A percentile compares a stretch with the other conserved stretches of the same genome.
These are phyloP conservation scores for Ailurus styani DNA, from an alignment of 2,113 vertebrate species.

Conservation along the genomic window DNA sequence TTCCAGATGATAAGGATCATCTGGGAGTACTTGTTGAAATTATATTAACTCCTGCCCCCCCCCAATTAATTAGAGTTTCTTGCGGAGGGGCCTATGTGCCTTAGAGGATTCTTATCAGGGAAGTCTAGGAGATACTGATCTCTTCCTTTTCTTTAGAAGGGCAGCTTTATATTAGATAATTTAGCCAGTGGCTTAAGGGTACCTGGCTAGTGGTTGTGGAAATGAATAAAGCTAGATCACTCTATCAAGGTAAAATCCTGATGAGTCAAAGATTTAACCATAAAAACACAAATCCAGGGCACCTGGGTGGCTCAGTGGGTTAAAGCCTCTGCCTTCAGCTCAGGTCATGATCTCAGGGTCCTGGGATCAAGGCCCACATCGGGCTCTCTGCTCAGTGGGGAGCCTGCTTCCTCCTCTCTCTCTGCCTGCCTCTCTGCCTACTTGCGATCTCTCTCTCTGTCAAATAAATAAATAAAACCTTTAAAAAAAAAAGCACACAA, in stretches of 20 bases:
- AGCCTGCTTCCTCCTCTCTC: no score
- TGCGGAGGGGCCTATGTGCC: neutral
- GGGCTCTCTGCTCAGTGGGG: no score
- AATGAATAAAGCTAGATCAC: neutral
- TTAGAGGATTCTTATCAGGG: neutral
- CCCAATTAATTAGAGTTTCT: neutral
- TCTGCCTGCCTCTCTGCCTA: no score
- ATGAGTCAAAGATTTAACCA: neutral
- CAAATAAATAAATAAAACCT: no score
- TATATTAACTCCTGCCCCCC: neutral
- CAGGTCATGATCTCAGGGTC: no score
- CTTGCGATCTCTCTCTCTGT: no score
- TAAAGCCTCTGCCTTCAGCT: no score
- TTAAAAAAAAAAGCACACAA: no score
- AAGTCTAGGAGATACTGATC: neutral
- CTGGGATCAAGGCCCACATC: no score
- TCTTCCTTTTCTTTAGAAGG: neutral
- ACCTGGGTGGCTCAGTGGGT: no score
- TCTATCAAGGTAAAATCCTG: neutral
- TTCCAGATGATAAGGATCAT: neutral
- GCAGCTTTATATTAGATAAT: neutral
- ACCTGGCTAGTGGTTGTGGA: neutral
- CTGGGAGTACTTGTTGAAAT: neutral
- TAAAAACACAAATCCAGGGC: neutral
- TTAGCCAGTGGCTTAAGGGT: neutral